phyloP scores from a whole-genome alignment of 92 coral and sea anemone genomes.

The Porites cylindrica region DNA sequence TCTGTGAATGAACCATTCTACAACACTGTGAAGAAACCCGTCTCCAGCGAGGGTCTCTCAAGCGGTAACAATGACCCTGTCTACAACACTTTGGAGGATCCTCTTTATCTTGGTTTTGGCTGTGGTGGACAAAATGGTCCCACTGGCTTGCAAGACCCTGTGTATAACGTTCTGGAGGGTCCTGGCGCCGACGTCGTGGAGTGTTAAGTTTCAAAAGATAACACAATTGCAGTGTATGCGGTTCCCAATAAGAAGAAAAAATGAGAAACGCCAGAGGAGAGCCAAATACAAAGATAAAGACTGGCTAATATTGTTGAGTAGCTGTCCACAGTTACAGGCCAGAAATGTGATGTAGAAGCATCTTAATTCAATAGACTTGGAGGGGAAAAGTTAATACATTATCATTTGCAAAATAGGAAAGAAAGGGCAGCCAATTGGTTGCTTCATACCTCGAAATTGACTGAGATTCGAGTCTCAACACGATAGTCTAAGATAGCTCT shows the following conservation, averaged over 20 bases:
- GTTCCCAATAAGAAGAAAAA: neutral
- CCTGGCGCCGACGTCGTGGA: neutral
- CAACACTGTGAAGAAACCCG: conserved; percentile 15
- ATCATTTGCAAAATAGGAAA: no score
- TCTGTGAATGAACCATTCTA: conserved; percentile 3
- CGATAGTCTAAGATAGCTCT: no score
- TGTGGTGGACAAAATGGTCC: neutral
- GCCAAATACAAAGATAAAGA: neutral
- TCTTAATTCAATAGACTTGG: no score
- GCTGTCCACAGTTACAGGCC: no score
- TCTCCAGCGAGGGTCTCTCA: neutral
- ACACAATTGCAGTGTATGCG: neutral
- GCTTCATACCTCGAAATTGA: no score
- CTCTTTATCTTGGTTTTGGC: neutral
- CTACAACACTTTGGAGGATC: conserved; percentile 21
- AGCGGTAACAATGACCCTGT: neutral
- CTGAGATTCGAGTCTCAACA: no score
- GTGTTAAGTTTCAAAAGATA: neutral
- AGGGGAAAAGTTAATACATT: no score
- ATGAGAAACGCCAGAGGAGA: neutral
- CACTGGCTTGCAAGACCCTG: neutral
- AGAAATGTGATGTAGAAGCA: no score
- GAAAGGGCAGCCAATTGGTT: no score
- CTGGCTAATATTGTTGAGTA: no score
- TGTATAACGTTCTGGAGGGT: conserved; percentile 28